Evolutionary conservation across 2,113 vertebrate genomes (phyloP), one percentile per base, ranked within the genome.

Genomic region (Leptobrachium leishanense): DNA sequence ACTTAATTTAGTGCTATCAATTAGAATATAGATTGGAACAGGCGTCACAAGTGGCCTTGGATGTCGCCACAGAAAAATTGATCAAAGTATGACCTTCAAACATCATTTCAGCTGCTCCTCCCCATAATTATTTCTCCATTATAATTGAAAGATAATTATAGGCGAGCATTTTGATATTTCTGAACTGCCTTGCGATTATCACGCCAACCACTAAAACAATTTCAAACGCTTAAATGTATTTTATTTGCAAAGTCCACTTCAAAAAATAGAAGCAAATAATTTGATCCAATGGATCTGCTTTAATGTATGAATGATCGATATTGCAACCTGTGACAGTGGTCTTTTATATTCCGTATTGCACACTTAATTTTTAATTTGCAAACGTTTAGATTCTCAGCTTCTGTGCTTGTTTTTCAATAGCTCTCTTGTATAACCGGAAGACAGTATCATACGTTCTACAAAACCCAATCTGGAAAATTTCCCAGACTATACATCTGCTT

Each of bases 21-120:
- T 73, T 79, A 73, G 63, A 46, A 68, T 67, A 79, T 74, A 68
- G 77, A 79, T 74, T 73, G 65, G 50, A 70, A 67, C 63, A 73
- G 77, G 77, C 77, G 77, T 79, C 77, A 79, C 40, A 55, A 67
- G 42, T 74, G 53, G 77, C 68, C 71, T 79, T 79, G 50, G 72
- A 67, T 73, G 77, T 74, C 63, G 77, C 77, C 70, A 73, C 62
- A 44, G 71, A 57, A 59, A 10, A 44, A 79, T 79, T 67, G 77
- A 79, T 79, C 46, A 67, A 53, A 11, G 12, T 39, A 57, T 53
- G 40, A 79, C 77, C 77, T 79, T 79, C 77, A 79, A 40, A 5
- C 43, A 13, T 20, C 20, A n/a, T 15, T 57, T 66, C 2, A 55
- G 62, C 70, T 43, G n/a, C 4, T 69, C 68, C 54, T 67, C 63